Evolutionary conservation across 1,140 invertebrate species (phyloP), one percentile per base, ranked within the genome.

Genomic region (Drosophila parvula): DNA sequence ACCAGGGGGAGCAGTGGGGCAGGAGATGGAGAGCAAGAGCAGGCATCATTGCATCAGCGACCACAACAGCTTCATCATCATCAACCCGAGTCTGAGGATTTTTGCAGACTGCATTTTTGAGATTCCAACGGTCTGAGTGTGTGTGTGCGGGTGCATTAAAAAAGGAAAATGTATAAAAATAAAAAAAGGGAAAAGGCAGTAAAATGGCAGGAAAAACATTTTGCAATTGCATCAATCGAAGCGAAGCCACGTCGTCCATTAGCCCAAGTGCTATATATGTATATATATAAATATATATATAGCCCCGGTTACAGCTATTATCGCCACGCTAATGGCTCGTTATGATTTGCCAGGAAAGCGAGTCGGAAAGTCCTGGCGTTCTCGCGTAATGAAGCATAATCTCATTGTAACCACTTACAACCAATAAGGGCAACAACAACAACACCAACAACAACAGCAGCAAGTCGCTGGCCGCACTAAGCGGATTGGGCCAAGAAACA

Each of bases 241-340:
- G 57, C 43, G 53, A 55, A 58, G 80, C 63, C 63, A 83, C 61
- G 57, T 57, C 70, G 80, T 86, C 83, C 83, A 88, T 88, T 88
- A 88, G 83, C 62, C 73, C 84, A 77, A 88, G 84, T 86, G 78
- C 80, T 83, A 71, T 68, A 62, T 50, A 50, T 18, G 16, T 36
- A 22, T 22, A 38, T 22, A 55, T 53, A 53, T 36, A 34, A 8
- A 34, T 48, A 34, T 30, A 32, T 32, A 50, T 38, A 55, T 3
- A 3, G 32, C 50, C 6, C 34, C 30, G 12, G 16, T 30, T 36
- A n/a, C 1, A 9, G 73, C 79, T 79, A 88, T 88, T 88, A 88
- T 88, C 84, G 84, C 64, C 83, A 74, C 68, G 84, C 84, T 88
- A 88, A 88, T 88, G 84, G 84, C 85, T 89, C 81, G 84, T 88